Conservation (phyloP, 2,797 vertebrate species). For the Furcifer pardalis region DNA sequence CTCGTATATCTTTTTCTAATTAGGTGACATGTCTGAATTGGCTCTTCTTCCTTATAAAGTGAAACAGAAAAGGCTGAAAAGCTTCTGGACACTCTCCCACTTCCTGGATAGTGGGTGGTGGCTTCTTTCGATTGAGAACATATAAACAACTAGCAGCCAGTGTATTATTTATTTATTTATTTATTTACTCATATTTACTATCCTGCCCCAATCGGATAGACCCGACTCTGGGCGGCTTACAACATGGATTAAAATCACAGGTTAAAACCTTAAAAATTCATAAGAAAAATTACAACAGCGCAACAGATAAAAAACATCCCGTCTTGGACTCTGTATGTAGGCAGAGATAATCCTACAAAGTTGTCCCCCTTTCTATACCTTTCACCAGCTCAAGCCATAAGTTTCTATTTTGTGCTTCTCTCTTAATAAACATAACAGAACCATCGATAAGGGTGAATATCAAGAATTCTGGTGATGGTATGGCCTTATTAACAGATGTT, state of each 20-base stretch:
- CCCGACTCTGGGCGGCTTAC: too few species aligned
- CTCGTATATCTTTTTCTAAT: slow-evolving; percentile 14
- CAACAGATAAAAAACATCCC: too few species aligned
- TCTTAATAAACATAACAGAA: background rate
- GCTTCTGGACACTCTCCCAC: background rate
- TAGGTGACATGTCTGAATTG: slow-evolving; percentile 7
- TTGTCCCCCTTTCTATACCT: slow-evolving; percentile 9
- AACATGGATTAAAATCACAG: too few species aligned
- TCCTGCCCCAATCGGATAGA: too few species aligned
- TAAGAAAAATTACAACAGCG: too few species aligned
- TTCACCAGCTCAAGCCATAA: background rate
- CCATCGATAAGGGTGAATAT: background rate
- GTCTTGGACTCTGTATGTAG: background rate
- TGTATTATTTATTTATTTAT: too few species aligned
- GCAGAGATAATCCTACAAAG: slow-evolving; percentile 3
- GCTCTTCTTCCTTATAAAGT: slow-evolving; percentile 7
- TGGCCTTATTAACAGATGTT: too few species aligned
- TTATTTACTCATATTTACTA: too few species aligned
- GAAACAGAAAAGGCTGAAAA: slow-evolving; percentile 37
- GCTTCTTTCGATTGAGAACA: slow-evolving; percentile 5
- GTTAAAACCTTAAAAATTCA: too few species aligned
- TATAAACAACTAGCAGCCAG: background rate
- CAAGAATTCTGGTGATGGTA: background rate
- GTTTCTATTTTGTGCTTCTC: background rate
- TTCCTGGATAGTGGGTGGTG: background rate